Conservation (phyloP, 2,113 vertebrate species). For the Cichladusa arquata region DNA sequence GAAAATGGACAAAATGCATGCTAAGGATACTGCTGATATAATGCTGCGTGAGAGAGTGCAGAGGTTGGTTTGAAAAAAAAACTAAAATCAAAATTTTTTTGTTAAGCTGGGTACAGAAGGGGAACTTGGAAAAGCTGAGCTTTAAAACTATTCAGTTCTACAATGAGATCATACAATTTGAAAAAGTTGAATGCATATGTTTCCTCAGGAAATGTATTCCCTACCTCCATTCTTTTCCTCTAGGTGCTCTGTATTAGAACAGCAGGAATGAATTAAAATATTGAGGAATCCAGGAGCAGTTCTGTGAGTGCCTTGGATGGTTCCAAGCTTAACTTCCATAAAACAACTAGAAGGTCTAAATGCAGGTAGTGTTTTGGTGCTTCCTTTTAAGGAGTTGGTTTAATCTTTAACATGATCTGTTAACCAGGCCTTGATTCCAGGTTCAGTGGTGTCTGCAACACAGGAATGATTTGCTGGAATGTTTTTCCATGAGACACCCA, state of each 20-base stretch:
- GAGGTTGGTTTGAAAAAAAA: background rate
- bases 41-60: background rate
- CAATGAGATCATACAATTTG: background rate
- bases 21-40: conserved; percentile 3
- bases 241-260: background rate
- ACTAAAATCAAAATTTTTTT: background rate
- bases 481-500: background rate
- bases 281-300: background rate
- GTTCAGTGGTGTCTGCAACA: background rate
- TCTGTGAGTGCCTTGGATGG: background rate
- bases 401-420: background rate
- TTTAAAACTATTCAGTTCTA: background rate
- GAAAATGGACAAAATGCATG: conserved; percentile 33
- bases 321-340: background rate
- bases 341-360: background rate
- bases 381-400: background rate
- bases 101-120: background rate
- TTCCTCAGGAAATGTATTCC: background rate
- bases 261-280: background rate
- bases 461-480: conserved; percentile 25
- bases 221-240: background rate
- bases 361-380: background rate
- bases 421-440: background rate
- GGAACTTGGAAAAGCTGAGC: background rate
- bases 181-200: background rate